Conservation (phyloP, 2,797 vertebrate species). For the Macrochelys suwanniensis region DNA sequence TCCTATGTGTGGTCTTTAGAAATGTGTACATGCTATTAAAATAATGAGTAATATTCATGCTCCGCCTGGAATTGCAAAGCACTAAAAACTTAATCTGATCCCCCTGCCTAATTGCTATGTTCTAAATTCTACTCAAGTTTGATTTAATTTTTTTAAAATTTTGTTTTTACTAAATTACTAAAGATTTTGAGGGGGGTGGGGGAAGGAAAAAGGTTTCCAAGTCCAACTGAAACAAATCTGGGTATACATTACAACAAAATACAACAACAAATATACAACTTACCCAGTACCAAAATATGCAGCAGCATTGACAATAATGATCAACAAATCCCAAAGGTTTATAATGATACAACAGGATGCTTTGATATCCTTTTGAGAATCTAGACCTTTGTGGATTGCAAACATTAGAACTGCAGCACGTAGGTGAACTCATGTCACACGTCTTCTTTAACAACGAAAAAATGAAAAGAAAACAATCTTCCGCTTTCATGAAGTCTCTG, state of each 20-base stretch:
- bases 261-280: not conserved
- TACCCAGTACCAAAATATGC: conserved; percentile 20
- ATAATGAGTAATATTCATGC: not conserved
- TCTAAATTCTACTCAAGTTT: not conserved
- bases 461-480: not conserved
- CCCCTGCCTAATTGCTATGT: not conserved
- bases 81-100: not conserved
- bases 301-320: conserved; percentile 37
- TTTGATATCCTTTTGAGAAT: not conserved
- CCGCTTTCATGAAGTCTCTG: not conserved
- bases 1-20: not conserved
- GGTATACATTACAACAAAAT: not conserved
- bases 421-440: not conserved
- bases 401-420: not conserved
- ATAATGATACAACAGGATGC: not conserved
- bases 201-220: not conserved
- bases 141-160: not conserved
- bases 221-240: not conserved
- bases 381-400: not conserved
- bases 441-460: not conserved
- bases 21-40: not conserved
- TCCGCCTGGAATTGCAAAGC: not conserved
- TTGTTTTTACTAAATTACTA: not conserved
- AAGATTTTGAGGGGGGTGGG: not conserved
- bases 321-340: not conserved